phyloP scores from a whole-genome alignment of 2,797 vertebrate species.

The Amblyopsis hoosieri region DNA sequence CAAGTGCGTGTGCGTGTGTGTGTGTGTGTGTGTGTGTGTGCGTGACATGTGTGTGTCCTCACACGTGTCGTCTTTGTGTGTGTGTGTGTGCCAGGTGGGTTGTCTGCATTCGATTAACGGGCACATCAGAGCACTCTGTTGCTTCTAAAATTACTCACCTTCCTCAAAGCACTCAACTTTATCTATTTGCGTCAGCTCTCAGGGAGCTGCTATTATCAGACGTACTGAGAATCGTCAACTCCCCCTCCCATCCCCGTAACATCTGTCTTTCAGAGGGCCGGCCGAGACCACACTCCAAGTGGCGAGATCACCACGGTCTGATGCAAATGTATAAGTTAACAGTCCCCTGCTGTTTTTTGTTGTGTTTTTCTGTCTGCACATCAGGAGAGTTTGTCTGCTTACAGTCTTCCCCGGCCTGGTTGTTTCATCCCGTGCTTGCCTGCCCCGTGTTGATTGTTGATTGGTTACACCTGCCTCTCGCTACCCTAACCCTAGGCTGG shows the following conservation, averaged over 20 bases:
- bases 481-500: too few species aligned
- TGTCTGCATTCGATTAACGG: constrained; percentile 27
- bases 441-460: too few species aligned
- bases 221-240: neutral
- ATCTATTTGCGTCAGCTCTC: constrained; percentile 32
- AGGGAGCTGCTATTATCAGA: constrained; percentile 23
- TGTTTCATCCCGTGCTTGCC: too few species aligned
- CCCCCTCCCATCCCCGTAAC: constrained; percentile 28
- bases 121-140: constrained; percentile 5
- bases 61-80: neutral
- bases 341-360: too few species aligned
- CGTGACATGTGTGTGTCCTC: neutral
- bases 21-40: constrained; percentile 10
- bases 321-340: too few species aligned
- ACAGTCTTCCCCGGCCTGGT: too few species aligned
- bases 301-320: constrained; percentile 25
- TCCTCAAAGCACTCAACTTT: constrained; percentile 14
- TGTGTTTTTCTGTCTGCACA: too few species aligned
- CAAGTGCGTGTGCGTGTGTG: constrained; percentile 19
- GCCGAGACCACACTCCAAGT: constrained; percentile 40
- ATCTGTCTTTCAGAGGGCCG: constrained; percentile 39
- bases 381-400: too few species aligned
- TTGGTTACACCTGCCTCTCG: too few species aligned
- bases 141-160: constrained; percentile 47
- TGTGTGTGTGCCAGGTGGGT: constrained; percentile 6